Evolutionary conservation across 2,113 vertebrate species (phyloP).

Genomic region (Alosa alosa): DNA sequence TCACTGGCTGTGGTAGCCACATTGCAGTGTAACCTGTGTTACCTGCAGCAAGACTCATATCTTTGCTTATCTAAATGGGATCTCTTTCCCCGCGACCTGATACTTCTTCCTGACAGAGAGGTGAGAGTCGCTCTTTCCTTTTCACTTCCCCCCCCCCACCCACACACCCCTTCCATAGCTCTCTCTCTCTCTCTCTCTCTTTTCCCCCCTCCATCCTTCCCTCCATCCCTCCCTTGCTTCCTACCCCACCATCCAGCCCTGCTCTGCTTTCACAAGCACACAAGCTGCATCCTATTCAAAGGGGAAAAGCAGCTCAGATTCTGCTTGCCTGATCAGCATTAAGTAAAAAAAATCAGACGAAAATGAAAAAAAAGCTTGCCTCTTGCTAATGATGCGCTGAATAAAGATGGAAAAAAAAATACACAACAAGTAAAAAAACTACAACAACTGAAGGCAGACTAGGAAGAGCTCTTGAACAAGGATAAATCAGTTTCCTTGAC

Average conservation of each 20-base stretch:
- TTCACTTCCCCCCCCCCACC: conserved; percentile 14
- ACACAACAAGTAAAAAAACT: not conserved
- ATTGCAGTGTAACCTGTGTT: conserved; percentile 50
- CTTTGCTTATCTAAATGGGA: conserved; percentile 57
- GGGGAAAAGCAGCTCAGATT: conserved; percentile 20
- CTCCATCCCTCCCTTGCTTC: not conserved
- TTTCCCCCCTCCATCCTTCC: not conserved
- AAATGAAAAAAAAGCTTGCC: conserved; percentile 56
- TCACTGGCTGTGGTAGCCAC: conserved; percentile 53
- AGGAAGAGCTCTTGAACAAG: conserved; percentile 22
- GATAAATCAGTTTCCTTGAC: not conserved
- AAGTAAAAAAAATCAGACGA: conserved; percentile 48
- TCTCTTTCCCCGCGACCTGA: conserved; percentile 48
- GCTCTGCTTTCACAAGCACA: not conserved
- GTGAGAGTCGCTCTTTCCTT: conserved; percentile 34
- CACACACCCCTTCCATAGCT: too few relatives aligned
- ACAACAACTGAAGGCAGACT: not conserved
- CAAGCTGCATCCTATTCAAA: conserved; percentile 22
- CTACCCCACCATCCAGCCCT: conserved; percentile 3
- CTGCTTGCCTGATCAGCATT: conserved; percentile 30
- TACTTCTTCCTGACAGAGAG: conserved; percentile 40
- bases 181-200: conserved; percentile 42
- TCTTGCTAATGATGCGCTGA: conserved; percentile 33
- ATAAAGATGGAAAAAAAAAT: not conserved
- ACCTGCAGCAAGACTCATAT: conserved; percentile 46